Base-by-base conservation (phyloP, 2,797 vertebrate species). In the Cirrhinus molitorella region DNA sequence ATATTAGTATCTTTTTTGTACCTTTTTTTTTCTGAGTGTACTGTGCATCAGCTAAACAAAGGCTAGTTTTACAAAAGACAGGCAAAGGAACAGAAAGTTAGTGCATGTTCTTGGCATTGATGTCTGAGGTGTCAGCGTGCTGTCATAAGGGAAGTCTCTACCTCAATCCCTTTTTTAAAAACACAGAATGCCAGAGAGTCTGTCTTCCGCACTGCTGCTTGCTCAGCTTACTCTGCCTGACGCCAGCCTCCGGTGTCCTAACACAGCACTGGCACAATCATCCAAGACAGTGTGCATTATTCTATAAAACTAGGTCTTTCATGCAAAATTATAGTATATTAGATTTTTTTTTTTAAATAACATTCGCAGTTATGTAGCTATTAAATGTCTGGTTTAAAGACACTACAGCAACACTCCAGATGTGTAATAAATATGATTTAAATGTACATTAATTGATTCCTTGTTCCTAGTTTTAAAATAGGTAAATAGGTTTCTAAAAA, bases 121-220 rank as follows among this genome's bases (percentile, higher is more conserved):
- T 13, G 25, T 83, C 47, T n/a, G 63, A 73, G 57, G 79, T 61
- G 63, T 23, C 65, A 83, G 70, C 47, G 51, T 88, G 79, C 87
- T 88, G 81, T 85, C 31, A 63, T 72, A 85, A 67, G 70, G 68
- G 37, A 70, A 65, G 55, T 31, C 59, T 80, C 67, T 66, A 47
- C 81, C 43, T 68, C 82, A n/a, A 37, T 84, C 85, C 77, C 77
- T 53, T 83, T 83, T 88, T 80, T 86, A 61, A 13, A 88, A 85
- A 90, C 88, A 87, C 55, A 85, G 85, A 89, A 92, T 92, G 85
- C 88, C 90, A 80, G 81, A 53, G 21, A 67, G 47, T 40, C 78
- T 40, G 61, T 90, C 79, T 87, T 90, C 88, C 81, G 87, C 89
- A 92, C 89, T 88, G 87, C 55, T 59, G 85, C 72, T 59, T 67